Evolutionary conservation across 2,797 vertebrate genomes (phyloP).

Genomic region (Myotis myotis): DNA sequence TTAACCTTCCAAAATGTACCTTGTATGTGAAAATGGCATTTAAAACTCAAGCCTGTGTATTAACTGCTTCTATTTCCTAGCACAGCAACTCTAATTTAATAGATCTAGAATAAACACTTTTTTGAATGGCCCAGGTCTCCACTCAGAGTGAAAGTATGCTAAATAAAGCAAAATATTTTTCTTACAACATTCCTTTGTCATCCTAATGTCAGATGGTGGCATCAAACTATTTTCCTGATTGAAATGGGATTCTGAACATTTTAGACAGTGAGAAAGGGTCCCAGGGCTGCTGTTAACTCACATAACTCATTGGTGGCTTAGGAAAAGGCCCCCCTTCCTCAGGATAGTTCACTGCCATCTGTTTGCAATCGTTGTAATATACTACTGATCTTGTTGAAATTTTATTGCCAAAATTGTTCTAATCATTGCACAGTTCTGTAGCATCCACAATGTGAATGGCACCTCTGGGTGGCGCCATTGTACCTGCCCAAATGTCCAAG

Average conservation of each 20-base stretch:
- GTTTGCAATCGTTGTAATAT: neutral
- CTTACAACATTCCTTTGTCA: neutral
- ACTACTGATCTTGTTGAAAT: neutral
- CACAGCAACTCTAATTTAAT: neutral
- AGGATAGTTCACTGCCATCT: neutral
- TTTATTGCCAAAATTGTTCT: neutral
- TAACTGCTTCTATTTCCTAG: neutral
- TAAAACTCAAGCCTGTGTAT: neutral
- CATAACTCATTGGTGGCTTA: neutral
- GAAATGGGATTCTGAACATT: neutral
- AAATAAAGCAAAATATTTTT: neutral
- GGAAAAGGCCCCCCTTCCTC: neutral
- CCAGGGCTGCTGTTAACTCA: neutral
- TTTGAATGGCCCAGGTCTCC: neutral
- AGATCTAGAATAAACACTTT: neutral
- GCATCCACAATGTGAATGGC: accelerated
- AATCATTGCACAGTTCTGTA: neutral
- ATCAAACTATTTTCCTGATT: neutral
- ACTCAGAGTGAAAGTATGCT: neutral
- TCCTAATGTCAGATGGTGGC: neutral
- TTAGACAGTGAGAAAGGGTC: neutral
- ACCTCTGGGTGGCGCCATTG: neutral
- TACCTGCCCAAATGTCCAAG: neutral
- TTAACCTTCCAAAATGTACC: conserved; percentile 5
- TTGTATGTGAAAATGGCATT: neutral